These are phyloP conservation scores for Ophiothrix spiculata DNA, from an alignment of 35 echinoderm and acorn worm species.

Conservation along the genomic window DNA sequence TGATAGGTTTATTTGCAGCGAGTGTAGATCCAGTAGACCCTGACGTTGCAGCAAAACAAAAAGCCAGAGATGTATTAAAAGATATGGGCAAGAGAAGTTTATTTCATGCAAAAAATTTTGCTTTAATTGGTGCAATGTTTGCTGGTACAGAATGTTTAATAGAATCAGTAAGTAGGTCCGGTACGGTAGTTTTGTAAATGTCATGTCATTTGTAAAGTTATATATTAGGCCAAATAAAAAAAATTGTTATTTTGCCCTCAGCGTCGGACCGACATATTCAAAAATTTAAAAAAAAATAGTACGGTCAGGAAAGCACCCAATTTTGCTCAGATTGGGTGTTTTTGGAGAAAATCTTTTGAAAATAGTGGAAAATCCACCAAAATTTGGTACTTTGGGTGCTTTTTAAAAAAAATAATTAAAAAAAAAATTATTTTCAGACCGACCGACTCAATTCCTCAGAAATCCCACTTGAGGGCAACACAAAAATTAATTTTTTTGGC, in stretches of 20 bases:
- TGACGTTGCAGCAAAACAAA: conserved; percentile 76
- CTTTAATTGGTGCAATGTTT: conserved; percentile 98
- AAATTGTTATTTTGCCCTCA: background rate
- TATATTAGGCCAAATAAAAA: too few relatives aligned
- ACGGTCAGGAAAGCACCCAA: too few relatives aligned
- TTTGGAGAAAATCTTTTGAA: background rate
- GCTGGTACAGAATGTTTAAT: conserved; percentile 86
- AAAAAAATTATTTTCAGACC: too few relatives aligned
- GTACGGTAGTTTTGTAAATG: too few relatives aligned
- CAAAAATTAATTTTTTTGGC: too few relatives aligned
- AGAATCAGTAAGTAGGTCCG: conserved; percentile 97
- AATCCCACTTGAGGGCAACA: too few relatives aligned
- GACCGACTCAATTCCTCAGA: too few relatives aligned
- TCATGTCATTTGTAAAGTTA: too few relatives aligned
- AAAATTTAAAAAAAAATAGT: background rate
- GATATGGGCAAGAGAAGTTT: conserved; percentile 95
- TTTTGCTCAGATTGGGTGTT: too few relatives aligned
- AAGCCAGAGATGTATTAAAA: conserved; percentile 87
- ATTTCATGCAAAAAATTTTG: conserved; percentile 98
- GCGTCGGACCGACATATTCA: background rate
- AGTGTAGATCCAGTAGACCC: conserved; percentile 91
- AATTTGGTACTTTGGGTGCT: too few relatives aligned
- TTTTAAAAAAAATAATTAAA: too few relatives aligned
- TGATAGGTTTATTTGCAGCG: conserved; percentile 91
- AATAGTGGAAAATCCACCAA: too few relatives aligned